Conservation (phyloP, 2,797 vertebrate species). For the Melanogrammus aeglefinus region DNA sequence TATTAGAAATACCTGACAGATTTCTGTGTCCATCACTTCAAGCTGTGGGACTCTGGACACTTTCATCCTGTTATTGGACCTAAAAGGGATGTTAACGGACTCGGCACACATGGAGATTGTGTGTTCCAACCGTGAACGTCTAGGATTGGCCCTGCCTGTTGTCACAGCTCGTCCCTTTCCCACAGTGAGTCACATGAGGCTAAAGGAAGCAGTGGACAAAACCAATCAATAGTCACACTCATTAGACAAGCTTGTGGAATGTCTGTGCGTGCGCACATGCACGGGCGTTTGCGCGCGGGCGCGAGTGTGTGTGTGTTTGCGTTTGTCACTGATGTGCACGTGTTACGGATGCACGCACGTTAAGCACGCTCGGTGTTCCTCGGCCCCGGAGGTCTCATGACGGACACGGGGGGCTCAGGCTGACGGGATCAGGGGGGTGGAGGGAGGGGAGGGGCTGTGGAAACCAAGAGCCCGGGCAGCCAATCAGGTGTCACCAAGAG, state of each 20-base stretch:
- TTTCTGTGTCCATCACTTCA: too few species aligned
- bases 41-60: neutral
- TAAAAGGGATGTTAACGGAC: conserved; percentile 17
- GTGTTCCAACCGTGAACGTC: neutral
- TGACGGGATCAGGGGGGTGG: conserved; percentile 29
- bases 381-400: too few species aligned
- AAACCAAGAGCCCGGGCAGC: conserved; percentile 7
- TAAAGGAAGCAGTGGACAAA: conserved; percentile 25
- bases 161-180: conserved; percentile 23
- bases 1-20: too few species aligned
- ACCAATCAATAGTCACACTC: conserved; percentile 30
- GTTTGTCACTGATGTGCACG: neutral
- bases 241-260: conserved; percentile 27
- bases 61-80: conserved; percentile 14
- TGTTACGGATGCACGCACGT: too few species aligned
- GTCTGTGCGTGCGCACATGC: conserved; percentile 6
- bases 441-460: neutral
- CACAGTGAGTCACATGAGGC: conserved; percentile 38
- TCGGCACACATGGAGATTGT: neutral
- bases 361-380: neutral
- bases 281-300: neutral
- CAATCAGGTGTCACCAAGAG: conserved; percentile 52
- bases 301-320: neutral
- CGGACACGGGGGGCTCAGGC: conserved; percentile 14
- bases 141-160: conserved; percentile 10